Percentiles rank a stretch among this genome's conserved stretches.
Evolutionary conservation across 1,140 invertebrate species (phyloP).

Genomic region (Bombus cullumanus): DNA sequence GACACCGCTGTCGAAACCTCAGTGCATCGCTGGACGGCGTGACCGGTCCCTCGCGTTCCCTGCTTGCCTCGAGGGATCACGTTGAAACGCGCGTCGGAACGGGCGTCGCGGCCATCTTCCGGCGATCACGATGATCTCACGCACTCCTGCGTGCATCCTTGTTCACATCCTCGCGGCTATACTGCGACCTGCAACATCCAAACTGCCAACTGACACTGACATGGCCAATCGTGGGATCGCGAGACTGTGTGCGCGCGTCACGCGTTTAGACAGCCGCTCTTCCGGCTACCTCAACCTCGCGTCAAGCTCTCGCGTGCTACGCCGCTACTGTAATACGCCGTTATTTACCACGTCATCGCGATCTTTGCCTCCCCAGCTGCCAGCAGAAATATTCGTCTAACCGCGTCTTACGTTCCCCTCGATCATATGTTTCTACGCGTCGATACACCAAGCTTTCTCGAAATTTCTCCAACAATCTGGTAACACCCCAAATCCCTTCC

Average conservation of each 20-base stretch:
- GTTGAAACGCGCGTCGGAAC: constrained; percentile 40
- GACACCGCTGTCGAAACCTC: constrained; percentile 4
- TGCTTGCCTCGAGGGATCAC: constrained; percentile 49
- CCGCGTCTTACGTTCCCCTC: neutral
- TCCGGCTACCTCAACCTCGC: neutral
- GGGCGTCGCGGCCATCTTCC: constrained; percentile 51
- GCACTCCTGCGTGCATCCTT: constrained; percentile 53
- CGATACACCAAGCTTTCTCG: neutral
- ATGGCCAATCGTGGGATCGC: neutral
- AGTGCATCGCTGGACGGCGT: constrained; percentile 52
- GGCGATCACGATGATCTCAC: constrained; percentile 53
- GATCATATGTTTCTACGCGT: too few species aligned
- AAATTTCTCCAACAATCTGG: neutral
- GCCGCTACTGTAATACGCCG: neutral
- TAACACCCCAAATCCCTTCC: neutral
- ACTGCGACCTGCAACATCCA: constrained; percentile 49
- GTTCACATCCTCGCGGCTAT: constrained; percentile 50
- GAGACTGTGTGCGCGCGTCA: neutral
- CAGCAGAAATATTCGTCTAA: neutral
- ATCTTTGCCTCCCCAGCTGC: neutral
- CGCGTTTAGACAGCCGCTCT: neutral
- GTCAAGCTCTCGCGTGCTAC: too few species aligned
- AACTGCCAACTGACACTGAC: neutral
- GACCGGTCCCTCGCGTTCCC: constrained; percentile 31
- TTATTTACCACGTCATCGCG: neutral